Percentiles rank a stretch among this genome's conserved stretches.
Evolutionary conservation across 2,113 vertebrate genomes (phyloP).

Genomic region (Coptodon bakossiorum): DNA sequence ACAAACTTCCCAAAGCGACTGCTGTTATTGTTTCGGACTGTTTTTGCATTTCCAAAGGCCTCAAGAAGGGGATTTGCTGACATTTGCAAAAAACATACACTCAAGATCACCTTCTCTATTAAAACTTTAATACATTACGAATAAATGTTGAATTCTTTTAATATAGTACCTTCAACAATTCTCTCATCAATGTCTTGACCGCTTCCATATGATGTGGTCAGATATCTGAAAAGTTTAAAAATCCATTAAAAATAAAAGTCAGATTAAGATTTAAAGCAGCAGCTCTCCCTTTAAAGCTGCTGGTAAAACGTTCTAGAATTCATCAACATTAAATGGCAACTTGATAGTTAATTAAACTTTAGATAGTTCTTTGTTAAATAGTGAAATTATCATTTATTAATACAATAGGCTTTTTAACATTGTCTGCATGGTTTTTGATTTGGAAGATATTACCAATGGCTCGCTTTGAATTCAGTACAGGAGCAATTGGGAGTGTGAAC

Average conservation of each 20-base stretch:
- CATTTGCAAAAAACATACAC: background rate
- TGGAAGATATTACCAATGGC: background rate
- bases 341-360: background rate
- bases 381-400: background rate
- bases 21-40: slow-evolving; percentile 98
- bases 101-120: background rate
- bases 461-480: background rate
- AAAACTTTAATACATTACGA: background rate
- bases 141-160: background rate
- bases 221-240: slow-evolving; percentile 75
- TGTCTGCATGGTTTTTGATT: background rate
- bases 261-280: background rate
- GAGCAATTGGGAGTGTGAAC: background rate
- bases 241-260: background rate
- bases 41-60: slow-evolving; percentile 98
- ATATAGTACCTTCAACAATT: slow-evolving; percentile 92
- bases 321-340: background rate
- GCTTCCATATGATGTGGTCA: slow-evolving; percentile 94
- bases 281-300: background rate
- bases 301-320: background rate
- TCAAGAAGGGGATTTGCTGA: slow-evolving; percentile 94
- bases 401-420: background rate
- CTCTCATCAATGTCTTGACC: slow-evolving; percentile 98
- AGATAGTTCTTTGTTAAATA: background rate
- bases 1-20: slow-evolving; percentile 99